Evolutionary conservation across 2,888 invertebrate genomes (phyloP).

Genomic region (Pristionchus mayeri): DNA sequence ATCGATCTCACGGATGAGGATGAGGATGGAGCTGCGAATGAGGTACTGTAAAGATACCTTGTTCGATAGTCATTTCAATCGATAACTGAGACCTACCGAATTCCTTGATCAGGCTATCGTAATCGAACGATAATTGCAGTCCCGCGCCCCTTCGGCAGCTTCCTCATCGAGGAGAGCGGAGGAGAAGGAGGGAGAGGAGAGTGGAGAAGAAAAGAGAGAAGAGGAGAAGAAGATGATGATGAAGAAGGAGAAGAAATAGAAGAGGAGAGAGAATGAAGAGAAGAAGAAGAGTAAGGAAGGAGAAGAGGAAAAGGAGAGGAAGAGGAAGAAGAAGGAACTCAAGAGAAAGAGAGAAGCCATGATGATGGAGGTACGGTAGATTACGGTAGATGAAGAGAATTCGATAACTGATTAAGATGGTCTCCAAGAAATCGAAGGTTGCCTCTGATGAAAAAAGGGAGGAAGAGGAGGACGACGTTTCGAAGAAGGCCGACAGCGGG

Average conservation of each 20-base stretch:
- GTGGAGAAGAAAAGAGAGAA: conserved; percentile 36
- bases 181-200: neutral
- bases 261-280: conserved; percentile 19
- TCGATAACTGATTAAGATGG: conserved; percentile 26
- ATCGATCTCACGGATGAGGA: neutral
- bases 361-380: conserved; percentile 30
- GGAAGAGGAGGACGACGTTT: conserved; percentile 21
- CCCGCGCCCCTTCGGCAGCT: neutral
- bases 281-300: conserved; percentile 13
- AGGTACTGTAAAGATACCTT: neutral
- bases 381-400: neutral
- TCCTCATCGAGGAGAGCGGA: neutral
- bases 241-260: conserved; percentile 29
- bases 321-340: conserved; percentile 31
- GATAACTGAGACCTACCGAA: neutral
- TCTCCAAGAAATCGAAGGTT: conserved; percentile 30
- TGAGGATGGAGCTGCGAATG: neutral
- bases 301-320: conserved; percentile 36
- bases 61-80: neutral
- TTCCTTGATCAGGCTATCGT: neutral
- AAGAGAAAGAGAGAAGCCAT: conserved; percentile 43
- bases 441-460: neutral
- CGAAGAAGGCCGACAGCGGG: conserved; percentile 1
- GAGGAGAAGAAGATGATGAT: conserved; percentile 48
- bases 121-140: conserved; percentile 15